A percentile compares a stretch with the other conserved stretches of the same genome.
Conservation (phyloP, 2,797 vertebrate genomes). For the Myotis findleyi region DNA sequence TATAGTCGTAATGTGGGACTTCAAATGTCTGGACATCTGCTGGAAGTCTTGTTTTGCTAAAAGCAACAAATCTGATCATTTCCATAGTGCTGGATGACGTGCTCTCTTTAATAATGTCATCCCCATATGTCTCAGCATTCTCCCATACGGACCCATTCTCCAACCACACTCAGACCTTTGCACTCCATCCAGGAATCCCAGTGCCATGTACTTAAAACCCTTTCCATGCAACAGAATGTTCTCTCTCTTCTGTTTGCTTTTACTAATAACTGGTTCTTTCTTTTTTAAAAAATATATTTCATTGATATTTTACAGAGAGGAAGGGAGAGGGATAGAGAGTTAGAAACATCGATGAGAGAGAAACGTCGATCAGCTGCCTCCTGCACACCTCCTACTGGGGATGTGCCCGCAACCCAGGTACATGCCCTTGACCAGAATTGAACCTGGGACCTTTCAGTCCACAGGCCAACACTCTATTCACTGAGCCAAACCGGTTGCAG, state of each 20-base stretch:
- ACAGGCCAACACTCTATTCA: too few species aligned
- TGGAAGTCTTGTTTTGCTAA: conserved; percentile 54
- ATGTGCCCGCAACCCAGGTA: too few species aligned
- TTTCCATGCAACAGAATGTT: background rate
- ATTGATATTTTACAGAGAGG: too few species aligned
- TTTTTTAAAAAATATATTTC: too few species aligned
- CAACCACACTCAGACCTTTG: background rate
- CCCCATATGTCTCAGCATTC: background rate
- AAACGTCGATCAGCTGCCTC: too few species aligned
- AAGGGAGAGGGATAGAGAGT: too few species aligned
- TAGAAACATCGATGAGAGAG: too few species aligned
- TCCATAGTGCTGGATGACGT: background rate
- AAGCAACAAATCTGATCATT: conserved; percentile 12
- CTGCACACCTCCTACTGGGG: too few species aligned
- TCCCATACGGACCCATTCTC: background rate
- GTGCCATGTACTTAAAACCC: background rate
- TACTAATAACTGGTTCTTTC: background rate
- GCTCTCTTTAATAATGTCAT: background rate
- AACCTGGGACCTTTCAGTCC: too few species aligned
- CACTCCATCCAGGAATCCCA: background rate
- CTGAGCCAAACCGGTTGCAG: too few species aligned
- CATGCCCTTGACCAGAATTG: too few species aligned
- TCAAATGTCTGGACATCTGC: conserved; percentile 12
- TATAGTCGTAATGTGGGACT: conserved; percentile 15
- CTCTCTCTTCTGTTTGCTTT: background rate